A percentile compares a stretch with the other conserved stretches of the same genome.
Evolutionary conservation across 1,140 invertebrate species (phyloP).

Genomic region (Drosophila melanogaster): Release_6_plus_ISO1_MT NT_033777.3:28217501-28218000

Average conservation of each 20-base stretch:
- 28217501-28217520: slow-evolving; percentile 27
- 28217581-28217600: slow-evolving; percentile 74
- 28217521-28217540: slow-evolving; percentile 16
- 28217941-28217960: background rate
- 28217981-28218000: background rate
- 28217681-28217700: slow-evolving; percentile 20
- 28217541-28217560: slow-evolving; percentile 57
- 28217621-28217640: slow-evolving; percentile 40
- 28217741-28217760: slow-evolving; percentile 74
- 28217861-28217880: background rate
- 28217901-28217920: background rate
- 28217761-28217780: slow-evolving; percentile 80
- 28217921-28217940: background rate
- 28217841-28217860: background rate
- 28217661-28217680: slow-evolving; percentile 53
- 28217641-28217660: slow-evolving; percentile 42
- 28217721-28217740: slow-evolving; percentile 54
- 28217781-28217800: slow-evolving; percentile 70
- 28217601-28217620: background rate
- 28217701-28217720: slow-evolving; percentile 55
- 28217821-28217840: background rate
- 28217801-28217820: slow-evolving; percentile 1
- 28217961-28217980: background rate
- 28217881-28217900: background rate
- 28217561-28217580: slow-evolving; percentile 66